These are phyloP conservation scores for Ectropis grisescens DNA, from an alignment of 1,140 invertebrate species.

Conservation along the genomic window DNA sequence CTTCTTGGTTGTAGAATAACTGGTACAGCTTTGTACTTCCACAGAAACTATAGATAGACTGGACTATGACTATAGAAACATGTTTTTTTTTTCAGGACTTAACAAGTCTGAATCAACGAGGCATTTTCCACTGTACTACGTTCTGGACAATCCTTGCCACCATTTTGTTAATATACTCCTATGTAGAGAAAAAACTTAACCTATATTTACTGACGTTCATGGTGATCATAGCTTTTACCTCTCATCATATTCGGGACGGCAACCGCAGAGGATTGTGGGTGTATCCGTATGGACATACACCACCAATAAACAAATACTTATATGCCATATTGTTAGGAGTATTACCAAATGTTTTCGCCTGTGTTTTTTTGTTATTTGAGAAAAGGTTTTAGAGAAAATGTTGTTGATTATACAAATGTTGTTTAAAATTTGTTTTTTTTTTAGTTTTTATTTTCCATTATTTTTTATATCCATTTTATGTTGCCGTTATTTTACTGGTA, in stretches of 20 bases:
- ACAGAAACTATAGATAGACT: neutral
- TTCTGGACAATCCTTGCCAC: constrained; percentile 28
- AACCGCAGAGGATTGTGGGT: constrained; percentile 43
- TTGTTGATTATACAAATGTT: constrained; percentile 12
- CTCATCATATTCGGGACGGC: constrained; percentile 44
- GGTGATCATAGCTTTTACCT: constrained; percentile 32
- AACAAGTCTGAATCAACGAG: constrained; percentile 31
- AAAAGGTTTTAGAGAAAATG: constrained; percentile 16
- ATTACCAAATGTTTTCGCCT: constrained; percentile 25
- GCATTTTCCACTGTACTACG: constrained; percentile 44
- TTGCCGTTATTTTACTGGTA: too few relatives aligned
- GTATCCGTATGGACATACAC: constrained; percentile 36
- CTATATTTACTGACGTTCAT: constrained; percentile 35
- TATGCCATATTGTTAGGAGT: constrained; percentile 25
- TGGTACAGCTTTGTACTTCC: neutral
- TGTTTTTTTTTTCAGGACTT: constrained; percentile 37
- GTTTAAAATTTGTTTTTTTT: neutral
- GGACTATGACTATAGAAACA: constrained; percentile 2
- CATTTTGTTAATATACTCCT: constrained; percentile 23
- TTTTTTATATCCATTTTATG: too few relatives aligned
- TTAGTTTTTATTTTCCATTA: too few relatives aligned
- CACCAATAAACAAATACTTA: constrained; percentile 25
- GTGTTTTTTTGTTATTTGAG: constrained; percentile 24
- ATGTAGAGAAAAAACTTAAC: constrained; percentile 30
- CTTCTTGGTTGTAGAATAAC: too few relatives aligned